A percentile compares a stretch with the other conserved stretches of the same genome.
phyloP scores from a whole-genome alignment of 2,888 invertebrate species.

The Mythimna pallens region DNA sequence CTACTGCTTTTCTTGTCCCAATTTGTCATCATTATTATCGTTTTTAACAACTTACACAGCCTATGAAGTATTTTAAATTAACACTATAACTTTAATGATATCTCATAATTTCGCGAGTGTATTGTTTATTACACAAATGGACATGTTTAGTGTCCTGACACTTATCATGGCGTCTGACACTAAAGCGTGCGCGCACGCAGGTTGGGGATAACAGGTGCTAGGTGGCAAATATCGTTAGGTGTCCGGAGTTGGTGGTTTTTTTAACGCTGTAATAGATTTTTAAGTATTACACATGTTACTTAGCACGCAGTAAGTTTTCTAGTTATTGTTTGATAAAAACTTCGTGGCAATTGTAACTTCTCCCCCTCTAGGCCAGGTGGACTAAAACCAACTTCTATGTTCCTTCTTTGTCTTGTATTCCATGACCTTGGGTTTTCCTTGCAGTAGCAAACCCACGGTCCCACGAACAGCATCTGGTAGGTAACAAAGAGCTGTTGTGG shows the following conservation, averaged over 20 bases:
- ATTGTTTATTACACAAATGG: slow-evolving; percentile 38
- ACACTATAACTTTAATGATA: slow-evolving; percentile 26
- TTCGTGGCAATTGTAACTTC: too few species aligned
- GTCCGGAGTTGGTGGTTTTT: slow-evolving; percentile 11
- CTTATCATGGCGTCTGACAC: slow-evolving; percentile 20
- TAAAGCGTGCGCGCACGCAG: slow-evolving; percentile 16
- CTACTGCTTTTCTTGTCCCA: neutral
- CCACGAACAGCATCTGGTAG: too few species aligned
- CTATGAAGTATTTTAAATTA: slow-evolving; percentile 10
- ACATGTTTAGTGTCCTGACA: slow-evolving; percentile 39
- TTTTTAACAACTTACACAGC: neutral
- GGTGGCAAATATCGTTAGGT: neutral
- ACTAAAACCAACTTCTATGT: too few species aligned
- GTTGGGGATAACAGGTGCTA: slow-evolving; percentile 26
- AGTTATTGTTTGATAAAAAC: too few species aligned
- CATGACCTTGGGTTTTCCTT: too few species aligned
- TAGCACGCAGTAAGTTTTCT: too few species aligned
- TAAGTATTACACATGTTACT: neutral
- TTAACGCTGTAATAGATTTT: slow-evolving; percentile 3
- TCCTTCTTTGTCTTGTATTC: too few species aligned
- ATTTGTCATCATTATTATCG: slow-evolving; percentile 30
- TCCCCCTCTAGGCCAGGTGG: too few species aligned
- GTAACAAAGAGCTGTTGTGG: too few species aligned
- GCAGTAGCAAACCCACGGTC: too few species aligned
- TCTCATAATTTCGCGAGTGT: slow-evolving; percentile 15